phyloP scores from a whole-genome alignment of 2,113 vertebrate species.

The Tricholaema leucomelas region DNA sequence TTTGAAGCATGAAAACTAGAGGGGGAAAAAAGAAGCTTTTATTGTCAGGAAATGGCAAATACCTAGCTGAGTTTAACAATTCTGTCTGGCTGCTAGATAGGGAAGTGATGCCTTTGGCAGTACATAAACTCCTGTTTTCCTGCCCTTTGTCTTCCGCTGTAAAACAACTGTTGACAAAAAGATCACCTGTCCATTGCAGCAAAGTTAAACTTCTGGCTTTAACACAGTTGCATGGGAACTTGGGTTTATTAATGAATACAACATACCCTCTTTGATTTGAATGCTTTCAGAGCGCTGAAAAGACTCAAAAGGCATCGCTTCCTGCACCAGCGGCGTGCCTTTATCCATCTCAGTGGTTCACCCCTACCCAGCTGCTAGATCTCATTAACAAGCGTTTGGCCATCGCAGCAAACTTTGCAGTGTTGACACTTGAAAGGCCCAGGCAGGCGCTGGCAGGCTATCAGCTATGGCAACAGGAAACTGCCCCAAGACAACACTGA shows the following conservation, averaged over 20 bases:
- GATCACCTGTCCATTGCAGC: conserved; percentile 77
- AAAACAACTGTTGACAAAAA: conserved; percentile 69
- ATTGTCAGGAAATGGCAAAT: conserved; percentile 64
- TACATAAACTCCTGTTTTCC: conserved; percentile 74
- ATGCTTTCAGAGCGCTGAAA: conserved; percentile 82
- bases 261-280: conserved; percentile 81
- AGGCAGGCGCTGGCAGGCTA: conserved; percentile 82
- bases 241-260: conserved; percentile 82
- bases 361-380: conserved; percentile 84
- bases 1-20: conserved; percentile 61
- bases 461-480: conserved; percentile 85
- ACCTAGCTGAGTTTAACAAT: conserved; percentile 69
- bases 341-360: conserved; percentile 82
- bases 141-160: conserved; percentile 71
- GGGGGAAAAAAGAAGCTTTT: conserved; percentile 51
- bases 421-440: conserved; percentile 85
- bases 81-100: conserved; percentile 66
- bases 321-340: conserved; percentile 82
- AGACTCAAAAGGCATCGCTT: conserved; percentile 82
- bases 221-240: conserved; percentile 79
- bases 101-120: conserved; percentile 73
- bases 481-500: conserved; percentile 80
- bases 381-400: conserved; percentile 86
- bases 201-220: conserved; percentile 79
- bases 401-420: conserved; percentile 76